Percentiles rank a stretch among this genome's conserved stretches.
phyloP scores from a whole-genome alignment of 2,797 vertebrate genomes.

The Pitangus sulphuratus region DNA sequence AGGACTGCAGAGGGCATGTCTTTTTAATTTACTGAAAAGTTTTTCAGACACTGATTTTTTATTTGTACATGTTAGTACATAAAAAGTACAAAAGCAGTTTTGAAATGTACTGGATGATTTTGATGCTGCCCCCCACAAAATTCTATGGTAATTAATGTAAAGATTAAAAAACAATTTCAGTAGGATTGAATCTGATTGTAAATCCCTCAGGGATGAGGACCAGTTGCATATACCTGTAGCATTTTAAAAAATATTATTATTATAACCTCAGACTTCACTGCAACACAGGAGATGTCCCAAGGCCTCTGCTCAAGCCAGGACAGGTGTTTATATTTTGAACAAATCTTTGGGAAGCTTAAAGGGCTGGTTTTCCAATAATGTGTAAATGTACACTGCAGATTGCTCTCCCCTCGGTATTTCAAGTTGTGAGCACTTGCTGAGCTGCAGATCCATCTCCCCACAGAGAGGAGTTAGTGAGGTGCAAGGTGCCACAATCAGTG shows the following conservation, averaged over 20 bases:
- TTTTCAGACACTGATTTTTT: not conserved
- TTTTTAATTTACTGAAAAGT: not conserved
- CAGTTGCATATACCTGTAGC: not conserved
- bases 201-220: not conserved
- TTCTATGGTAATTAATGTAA: not conserved
- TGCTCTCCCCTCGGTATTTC: not conserved
- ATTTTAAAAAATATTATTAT: not conserved
- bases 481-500: not conserved
- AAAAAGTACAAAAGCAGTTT: not conserved
- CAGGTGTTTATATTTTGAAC: not conserved
- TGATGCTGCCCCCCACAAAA: not conserved
- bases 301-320: not conserved
- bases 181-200: not conserved
- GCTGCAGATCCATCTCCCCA: not conserved
- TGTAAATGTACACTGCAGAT: not conserved
- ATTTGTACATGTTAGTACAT: not conserved
- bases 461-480: too few species aligned
- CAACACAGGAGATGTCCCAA: not conserved
- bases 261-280: not conserved
- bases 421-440: not conserved
- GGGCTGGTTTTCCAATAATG: not conserved
- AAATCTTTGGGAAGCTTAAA: not conserved
- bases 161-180: not conserved
- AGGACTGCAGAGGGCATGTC: not conserved
- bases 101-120: not conserved